phyloP scores from a whole-genome alignment of 2,888 invertebrate genomes.

The Orthosia cruda region DNA sequence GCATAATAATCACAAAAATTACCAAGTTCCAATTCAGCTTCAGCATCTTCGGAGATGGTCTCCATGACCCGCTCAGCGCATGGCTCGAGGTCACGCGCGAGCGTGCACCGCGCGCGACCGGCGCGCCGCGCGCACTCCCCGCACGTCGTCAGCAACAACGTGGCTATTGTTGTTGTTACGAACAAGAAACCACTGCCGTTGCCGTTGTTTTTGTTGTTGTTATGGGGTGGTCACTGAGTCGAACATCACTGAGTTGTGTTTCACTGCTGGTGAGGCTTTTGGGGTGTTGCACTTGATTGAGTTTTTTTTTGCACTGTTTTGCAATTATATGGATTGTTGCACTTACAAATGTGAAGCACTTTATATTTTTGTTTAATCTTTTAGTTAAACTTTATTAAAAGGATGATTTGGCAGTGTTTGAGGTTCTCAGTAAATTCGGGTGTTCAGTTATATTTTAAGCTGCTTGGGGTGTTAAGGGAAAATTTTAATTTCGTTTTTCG shows the following conservation, averaged over 20 bases:
- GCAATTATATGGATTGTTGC: neutral
- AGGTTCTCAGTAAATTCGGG: neutral
- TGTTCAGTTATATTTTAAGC: neutral
- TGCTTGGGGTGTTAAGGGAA: neutral
- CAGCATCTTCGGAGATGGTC: conserved; percentile 94
- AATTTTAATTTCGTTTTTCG: neutral
- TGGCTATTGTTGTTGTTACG: conserved; percentile 64
- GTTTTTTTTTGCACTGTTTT: conserved; percentile 9
- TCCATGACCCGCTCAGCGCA: conserved; percentile 92
- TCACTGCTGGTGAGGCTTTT: conserved; percentile 29
- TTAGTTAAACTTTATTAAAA: neutral
- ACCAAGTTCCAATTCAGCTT: conserved; percentile 94
- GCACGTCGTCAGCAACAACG: conserved; percentile 75
- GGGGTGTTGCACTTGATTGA: conserved; percentile 32
- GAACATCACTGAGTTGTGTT: conserved; percentile 48
- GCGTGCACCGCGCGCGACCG: conserved; percentile 83
- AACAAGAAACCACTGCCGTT: conserved; percentile 17
- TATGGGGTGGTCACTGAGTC: conserved; percentile 47
- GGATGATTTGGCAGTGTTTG: neutral
- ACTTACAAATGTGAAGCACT: neutral
- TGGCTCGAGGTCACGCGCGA: conserved; percentile 84
- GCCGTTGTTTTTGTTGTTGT: conserved; percentile 34
- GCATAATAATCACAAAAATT: conserved; percentile 72
- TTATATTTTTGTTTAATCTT: neutral
- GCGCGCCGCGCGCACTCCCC: conserved; percentile 87